Conservation (phyloP, 2,888 invertebrate species). For the Ryuthela nishihirai region DNA sequence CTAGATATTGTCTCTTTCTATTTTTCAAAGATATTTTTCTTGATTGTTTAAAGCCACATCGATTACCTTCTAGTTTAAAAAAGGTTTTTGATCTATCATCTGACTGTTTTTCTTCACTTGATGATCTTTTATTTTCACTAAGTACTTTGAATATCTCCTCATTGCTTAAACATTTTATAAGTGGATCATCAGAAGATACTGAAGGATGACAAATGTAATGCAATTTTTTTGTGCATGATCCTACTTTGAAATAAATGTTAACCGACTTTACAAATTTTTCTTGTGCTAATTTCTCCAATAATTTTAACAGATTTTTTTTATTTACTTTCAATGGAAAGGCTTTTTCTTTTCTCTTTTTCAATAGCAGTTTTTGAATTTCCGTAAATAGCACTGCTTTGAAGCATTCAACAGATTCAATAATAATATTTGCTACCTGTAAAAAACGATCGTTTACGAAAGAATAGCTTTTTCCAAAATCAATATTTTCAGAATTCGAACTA, state of each 20-base stretch:
- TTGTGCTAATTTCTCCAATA: constrained; percentile 58
- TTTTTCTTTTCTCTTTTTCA: constrained; percentile 58
- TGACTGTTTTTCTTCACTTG: not conserved
- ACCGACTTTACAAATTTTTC: constrained; percentile 61
- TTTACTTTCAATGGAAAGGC: constrained; percentile 60
- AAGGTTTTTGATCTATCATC: too few species aligned
- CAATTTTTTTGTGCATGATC: constrained; percentile 54
- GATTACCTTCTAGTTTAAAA: too few species aligned
- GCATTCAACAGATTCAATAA: constrained; percentile 60
- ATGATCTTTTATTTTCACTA: constrained; percentile 41
- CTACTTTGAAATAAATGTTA: too few species aligned
- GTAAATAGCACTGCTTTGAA: constrained; percentile 57
- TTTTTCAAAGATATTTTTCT: constrained; percentile 4
- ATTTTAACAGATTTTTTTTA: constrained; percentile 61
- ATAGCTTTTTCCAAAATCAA: too few species aligned
- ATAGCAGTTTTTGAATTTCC: constrained; percentile 49
- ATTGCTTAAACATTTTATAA: constrained; percentile 60
- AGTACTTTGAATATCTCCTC: constrained; percentile 61
- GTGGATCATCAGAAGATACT: constrained; percentile 49
- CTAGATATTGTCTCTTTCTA: not conserved
- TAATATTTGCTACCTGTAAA: constrained; percentile 58
- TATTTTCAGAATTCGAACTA: too few species aligned
- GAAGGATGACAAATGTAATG: constrained; percentile 57
- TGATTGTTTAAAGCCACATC: too few species aligned
- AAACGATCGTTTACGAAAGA: constrained; percentile 45